These are phyloP conservation scores for Menura novaehollandiae DNA, from an alignment of 2,113 vertebrate species.

Conservation along the genomic window DNA sequence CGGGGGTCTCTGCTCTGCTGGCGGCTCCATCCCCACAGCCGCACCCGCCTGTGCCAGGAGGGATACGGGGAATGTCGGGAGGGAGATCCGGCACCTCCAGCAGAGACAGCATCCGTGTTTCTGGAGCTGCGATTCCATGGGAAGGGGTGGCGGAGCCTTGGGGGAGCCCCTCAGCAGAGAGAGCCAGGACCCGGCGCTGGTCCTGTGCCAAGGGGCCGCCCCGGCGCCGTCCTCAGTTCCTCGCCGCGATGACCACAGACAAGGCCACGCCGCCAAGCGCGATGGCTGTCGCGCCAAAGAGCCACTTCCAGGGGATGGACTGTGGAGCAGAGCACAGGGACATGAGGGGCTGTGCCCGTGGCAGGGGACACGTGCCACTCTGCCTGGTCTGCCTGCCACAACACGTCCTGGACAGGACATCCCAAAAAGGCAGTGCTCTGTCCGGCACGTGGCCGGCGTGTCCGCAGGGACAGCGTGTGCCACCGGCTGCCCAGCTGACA, in stretches of 20 bases:
- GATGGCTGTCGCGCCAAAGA: slow-evolving; percentile 92
- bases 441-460: not conserved
- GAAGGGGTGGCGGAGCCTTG: not conserved
- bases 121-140: not conserved
- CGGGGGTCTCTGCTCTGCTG: not conserved
- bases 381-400: not conserved
- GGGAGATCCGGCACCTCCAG: not conserved
- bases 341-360: not conserved
- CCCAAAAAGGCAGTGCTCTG: not conserved
- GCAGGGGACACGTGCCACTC: not conserved
- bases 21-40: not conserved
- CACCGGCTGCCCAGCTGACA: not conserved
- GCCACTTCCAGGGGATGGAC: slow-evolving; percentile 92
- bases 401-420: rapidly evolving
- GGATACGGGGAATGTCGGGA: rapidly evolving
- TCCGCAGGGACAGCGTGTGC: not conserved
- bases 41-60: rapidly evolving
- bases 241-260: slow-evolving; percentile 94
- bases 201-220: not conserved
- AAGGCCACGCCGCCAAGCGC: slow-evolving; percentile 93
- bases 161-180: not conserved
- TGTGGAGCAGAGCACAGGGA: not conserved
- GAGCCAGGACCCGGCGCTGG: rapidly evolving
- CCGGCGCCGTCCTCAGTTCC: slow-evolving; percentile 75
- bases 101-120: not conserved